Percentiles rank a stretch among this genome's conserved stretches.
Conservation (phyloP, 2,888 invertebrate species). For the Dicranocentrus wangi region DNA sequence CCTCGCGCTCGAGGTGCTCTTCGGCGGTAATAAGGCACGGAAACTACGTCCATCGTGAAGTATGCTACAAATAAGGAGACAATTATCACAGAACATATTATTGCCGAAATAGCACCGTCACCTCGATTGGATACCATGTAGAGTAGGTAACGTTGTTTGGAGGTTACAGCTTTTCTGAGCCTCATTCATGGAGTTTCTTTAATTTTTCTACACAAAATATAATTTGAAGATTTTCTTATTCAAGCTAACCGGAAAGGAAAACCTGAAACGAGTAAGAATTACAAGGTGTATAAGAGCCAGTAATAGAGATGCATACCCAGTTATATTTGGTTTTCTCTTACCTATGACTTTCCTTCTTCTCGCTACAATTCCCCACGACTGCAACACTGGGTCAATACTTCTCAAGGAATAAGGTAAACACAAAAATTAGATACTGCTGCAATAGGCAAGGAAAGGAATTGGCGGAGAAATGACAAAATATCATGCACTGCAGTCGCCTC, state of each 20-base stretch:
- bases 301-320: no score
- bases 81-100: conserved; percentile 56
- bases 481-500: conserved; percentile 53
- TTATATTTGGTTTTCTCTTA: no score
- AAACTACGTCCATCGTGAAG: conserved; percentile 49
- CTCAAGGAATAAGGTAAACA: conserved; percentile 7
- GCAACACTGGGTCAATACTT: conserved; percentile 25
- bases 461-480: conserved; percentile 52
- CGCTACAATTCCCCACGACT: neutral
- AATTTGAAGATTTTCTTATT: no score
- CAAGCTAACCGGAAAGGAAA: no score
- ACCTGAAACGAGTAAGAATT: no score
- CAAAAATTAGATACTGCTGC: conserved; percentile 20
- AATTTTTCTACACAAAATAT: no score
- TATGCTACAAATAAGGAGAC: conserved; percentile 50
- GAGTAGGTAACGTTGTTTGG: conserved; percentile 12
- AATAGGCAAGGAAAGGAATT: conserved; percentile 14
- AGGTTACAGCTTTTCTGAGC: neutral
- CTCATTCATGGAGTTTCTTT: neutral
- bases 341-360: neutral
- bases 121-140: conserved; percentile 51
- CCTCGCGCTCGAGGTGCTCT: conserved; percentile 29
- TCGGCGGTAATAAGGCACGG: conserved; percentile 51
- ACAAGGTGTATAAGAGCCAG: no score
- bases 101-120: conserved; percentile 48